Evolutionary conservation across 2,113 vertebrate genomes (phyloP).

Genomic region (Hyperopisus bebe): DNA sequence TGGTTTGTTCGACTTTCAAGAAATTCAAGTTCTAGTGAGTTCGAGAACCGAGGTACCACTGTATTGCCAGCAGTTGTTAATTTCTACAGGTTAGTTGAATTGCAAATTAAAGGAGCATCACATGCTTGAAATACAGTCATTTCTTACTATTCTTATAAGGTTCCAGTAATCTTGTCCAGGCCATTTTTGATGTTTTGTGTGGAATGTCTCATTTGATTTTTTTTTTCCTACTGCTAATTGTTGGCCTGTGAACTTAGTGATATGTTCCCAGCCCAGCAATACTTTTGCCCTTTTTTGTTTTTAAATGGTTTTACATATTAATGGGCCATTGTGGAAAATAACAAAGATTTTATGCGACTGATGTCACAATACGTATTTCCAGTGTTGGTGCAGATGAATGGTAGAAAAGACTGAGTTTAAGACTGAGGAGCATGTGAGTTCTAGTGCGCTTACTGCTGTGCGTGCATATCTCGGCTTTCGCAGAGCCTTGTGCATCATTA

Average conservation of each 20-base stretch:
- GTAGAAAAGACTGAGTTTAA: not conserved
- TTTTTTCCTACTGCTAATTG: not conserved
- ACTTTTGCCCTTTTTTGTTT: not conserved
- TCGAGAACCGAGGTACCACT: too few relatives aligned
- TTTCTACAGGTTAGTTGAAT: too few relatives aligned
- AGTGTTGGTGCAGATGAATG: not conserved
- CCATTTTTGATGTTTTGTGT: too few relatives aligned
- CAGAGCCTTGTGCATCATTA: not conserved
- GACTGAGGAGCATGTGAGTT: not conserved
- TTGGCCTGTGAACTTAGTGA: not conserved
- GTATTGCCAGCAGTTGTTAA: too few relatives aligned
- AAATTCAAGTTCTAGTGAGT: too few relatives aligned
- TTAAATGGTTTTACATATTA: not conserved
- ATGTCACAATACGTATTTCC: not conserved
- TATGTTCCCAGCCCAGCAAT: not conserved
- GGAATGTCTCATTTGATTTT: too few relatives aligned
- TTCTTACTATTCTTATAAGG: too few relatives aligned
- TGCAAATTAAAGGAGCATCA: too few relatives aligned
- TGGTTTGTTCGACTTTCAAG: too few relatives aligned
- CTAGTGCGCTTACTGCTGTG: not conserved
- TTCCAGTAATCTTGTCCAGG: too few relatives aligned
- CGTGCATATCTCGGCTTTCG: not conserved
- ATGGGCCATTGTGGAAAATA: not conserved
- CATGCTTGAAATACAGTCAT: too few relatives aligned
- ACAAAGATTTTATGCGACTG: not conserved